phyloP scores from a whole-genome alignment of 2,888 invertebrate species.

The Acanthococcus lagerstroemiae region DNA sequence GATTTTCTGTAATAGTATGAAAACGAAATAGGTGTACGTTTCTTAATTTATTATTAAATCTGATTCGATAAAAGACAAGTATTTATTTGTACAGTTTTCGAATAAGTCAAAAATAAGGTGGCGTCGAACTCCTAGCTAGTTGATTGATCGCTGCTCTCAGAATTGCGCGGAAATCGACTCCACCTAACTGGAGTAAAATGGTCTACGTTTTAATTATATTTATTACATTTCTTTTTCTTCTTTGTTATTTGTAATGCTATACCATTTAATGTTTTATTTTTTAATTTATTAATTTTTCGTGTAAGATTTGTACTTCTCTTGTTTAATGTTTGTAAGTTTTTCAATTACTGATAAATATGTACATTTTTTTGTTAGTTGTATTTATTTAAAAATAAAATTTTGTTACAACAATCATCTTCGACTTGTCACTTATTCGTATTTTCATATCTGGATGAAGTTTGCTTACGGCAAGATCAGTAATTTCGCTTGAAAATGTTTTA shows the following conservation, averaged over 20 bases:
- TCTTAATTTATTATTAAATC: slow-evolving; percentile 2
- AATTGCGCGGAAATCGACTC: neutral
- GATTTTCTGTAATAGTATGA: neutral
- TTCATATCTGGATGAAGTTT: too few relatives aligned
- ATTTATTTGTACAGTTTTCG: slow-evolving; percentile 21
- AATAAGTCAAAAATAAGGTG: neutral
- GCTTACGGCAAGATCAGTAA: too few relatives aligned
- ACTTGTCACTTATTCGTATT: too few relatives aligned
- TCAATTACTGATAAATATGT: slow-evolving; percentile 17
- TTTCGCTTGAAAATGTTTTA: too few relatives aligned
- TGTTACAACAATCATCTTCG: slow-evolving; percentile 18
- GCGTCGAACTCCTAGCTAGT: too few relatives aligned
- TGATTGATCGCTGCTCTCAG: neutral
- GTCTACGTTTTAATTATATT: neutral
- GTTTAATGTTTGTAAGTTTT: slow-evolving; percentile 24
- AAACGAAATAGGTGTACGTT: neutral
- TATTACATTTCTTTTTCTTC: neutral
- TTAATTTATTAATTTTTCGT: slow-evolving; percentile 11
- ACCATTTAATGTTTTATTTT: slow-evolving; percentile 24
- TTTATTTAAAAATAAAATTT: slow-evolving; percentile 26
- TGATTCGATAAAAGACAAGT: slow-evolving; percentile 21
- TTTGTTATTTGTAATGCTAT: slow-evolving; percentile 3
- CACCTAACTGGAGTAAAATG: neutral
- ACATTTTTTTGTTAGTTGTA: slow-evolving; percentile 26
- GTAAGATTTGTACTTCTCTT: slow-evolving; percentile 25